Evolutionary conservation across 30 jellyfish, hydroid and myxozoan genomes (phyloP).

Genomic region (Cassiopea xamachana): DNA sequence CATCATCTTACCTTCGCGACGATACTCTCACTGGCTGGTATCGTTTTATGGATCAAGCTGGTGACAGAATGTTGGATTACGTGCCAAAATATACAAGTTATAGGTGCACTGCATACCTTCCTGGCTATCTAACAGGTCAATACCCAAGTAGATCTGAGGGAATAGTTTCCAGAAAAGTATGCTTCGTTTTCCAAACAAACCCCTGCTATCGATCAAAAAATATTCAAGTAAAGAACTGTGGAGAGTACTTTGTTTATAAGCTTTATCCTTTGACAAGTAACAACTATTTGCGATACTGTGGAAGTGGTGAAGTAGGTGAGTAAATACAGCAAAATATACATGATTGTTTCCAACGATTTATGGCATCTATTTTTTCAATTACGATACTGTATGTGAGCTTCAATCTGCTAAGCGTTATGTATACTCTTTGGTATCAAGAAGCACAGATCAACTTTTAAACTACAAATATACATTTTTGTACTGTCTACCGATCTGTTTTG

Average conservation of each 20-base stretch:
- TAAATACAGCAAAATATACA: neutral
- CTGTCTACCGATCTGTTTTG: too few species aligned
- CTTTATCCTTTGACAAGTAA: neutral
- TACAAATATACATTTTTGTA: too few species aligned
- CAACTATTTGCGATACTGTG: neutral
- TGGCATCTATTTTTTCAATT: neutral
- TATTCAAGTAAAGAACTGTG: neutral
- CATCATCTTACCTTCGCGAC: neutral
- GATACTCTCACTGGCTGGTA: neutral
- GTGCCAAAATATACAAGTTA: neutral
- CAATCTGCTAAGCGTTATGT: too few species aligned
- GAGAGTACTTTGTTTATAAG: neutral
- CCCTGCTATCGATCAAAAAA: neutral
- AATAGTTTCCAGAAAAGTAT: neutral
- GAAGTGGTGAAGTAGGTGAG: neutral
- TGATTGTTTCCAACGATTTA: neutral
- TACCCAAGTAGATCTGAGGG: slow-evolving; percentile 15
- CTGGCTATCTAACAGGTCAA: slow-evolving; percentile 2
- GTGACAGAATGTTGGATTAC: slow-evolving; percentile 13
- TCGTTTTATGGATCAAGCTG: slow-evolving; percentile 7
- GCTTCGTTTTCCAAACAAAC: neutral
- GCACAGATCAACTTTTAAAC: too few species aligned
- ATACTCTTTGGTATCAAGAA: too few species aligned
- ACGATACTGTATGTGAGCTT: too few species aligned
- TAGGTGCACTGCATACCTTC: neutral